Evolutionary conservation across 2,113 vertebrate species (phyloP).

Genomic region (Leptobrachium leishanense): DNA sequence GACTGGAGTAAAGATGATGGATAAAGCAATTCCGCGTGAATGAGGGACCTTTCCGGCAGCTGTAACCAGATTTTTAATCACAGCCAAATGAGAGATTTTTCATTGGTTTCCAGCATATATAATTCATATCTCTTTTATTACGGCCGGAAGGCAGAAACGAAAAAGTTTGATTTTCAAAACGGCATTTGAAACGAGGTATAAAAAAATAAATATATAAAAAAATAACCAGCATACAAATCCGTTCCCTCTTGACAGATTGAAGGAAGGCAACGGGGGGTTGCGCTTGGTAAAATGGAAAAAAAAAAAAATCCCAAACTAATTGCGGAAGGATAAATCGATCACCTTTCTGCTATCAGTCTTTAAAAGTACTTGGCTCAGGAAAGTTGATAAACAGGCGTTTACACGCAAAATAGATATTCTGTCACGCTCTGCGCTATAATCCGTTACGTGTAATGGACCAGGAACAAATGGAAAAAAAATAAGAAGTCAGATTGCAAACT

Average conservation of each 20-base stretch:
- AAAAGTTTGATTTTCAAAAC: constrained; percentile 47
- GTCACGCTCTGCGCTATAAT: constrained; percentile 1
- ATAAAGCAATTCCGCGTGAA: constrained; percentile 28
- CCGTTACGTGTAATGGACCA: neutral
- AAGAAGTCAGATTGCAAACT: no score
- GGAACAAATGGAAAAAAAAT: no score
- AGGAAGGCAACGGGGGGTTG: neutral
- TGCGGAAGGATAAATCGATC: constrained; percentile 6
- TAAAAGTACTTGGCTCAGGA: neutral
- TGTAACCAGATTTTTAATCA: constrained; percentile 48
- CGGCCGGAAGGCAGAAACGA: constrained; percentile 21
- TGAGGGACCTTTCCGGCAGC: constrained; percentile 11
- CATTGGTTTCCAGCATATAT: constrained; percentile 41
- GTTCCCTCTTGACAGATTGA: constrained; percentile 25
- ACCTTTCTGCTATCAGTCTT: neutral
- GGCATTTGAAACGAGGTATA: constrained; percentile 14
- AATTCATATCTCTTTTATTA: constrained; percentile 50
- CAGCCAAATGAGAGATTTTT: constrained; percentile 49
- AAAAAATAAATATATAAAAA: neutral
- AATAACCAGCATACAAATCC: constrained; percentile 16
- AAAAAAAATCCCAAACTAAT: constrained; percentile 14
- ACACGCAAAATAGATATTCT: neutral
- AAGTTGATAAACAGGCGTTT: constrained; percentile 9
- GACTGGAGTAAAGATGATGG: neutral
- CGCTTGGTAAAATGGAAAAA: neutral